These are phyloP conservation scores for Drosophila teissieri DNA, from an alignment of 1,140 invertebrate species.

Conservation along the genomic window DNA sequence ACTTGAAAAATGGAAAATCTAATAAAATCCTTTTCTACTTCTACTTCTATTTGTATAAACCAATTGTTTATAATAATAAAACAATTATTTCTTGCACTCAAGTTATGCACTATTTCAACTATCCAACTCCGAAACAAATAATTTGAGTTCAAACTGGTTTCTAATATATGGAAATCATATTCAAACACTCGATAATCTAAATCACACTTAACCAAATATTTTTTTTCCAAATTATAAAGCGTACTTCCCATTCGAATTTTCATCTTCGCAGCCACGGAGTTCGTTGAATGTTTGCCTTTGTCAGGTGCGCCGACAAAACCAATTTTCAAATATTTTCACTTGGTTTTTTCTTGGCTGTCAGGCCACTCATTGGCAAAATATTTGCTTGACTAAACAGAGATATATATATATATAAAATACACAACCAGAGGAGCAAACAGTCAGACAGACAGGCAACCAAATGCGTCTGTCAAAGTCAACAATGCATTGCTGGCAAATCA, in stretches of 20 bases:
- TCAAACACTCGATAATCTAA: no score
- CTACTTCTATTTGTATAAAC: no score
- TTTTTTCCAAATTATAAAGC: constrained; percentile 1
- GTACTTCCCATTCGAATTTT: constrained; percentile 39
- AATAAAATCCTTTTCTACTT: background rate
- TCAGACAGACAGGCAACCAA: constrained; percentile 5
- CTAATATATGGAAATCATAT: no score
- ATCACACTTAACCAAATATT: no score
- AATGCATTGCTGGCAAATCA: constrained; percentile 66
- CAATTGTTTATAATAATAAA: no score
- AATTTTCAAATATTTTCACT: constrained; percentile 84
- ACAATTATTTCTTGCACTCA: no score
- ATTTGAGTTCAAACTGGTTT: no score
- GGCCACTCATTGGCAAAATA: constrained; percentile 72
- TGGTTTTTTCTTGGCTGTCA: constrained; percentile 49
- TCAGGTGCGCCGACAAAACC: constrained; percentile 80
- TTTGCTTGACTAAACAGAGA: constrained; percentile 73
- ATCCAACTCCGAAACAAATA: no score
- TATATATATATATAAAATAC: constrained; percentile 9
- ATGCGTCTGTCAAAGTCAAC: constrained; percentile 67
- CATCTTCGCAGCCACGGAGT: constrained; percentile 20
- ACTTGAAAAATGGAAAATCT: background rate
- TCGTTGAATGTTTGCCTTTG: constrained; percentile 74
- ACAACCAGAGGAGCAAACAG: constrained; percentile 17
- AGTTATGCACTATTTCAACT: no score